Conservation (phyloP, 2,797 vertebrate genomes). For the Phoebastria nigripes region DNA sequence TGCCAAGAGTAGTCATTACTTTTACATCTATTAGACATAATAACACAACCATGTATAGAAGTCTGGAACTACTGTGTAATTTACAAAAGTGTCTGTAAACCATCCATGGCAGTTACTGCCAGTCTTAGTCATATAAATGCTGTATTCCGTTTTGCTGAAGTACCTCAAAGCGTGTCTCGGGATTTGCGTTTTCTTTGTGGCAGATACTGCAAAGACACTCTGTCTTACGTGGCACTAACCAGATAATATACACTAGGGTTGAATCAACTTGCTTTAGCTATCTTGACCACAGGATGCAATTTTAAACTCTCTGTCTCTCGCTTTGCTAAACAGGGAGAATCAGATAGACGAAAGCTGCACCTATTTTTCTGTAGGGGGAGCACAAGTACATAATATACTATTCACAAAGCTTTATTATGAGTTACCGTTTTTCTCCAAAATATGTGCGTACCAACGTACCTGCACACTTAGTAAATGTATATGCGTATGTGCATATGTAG, state of each 20-base stretch:
- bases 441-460: fast-evolving
- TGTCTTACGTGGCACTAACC: not conserved
- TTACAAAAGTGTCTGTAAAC: not conserved
- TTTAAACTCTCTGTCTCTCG: not conserved
- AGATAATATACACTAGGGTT: not conserved
- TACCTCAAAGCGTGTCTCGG: not conserved
- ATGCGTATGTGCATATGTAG: not conserved
- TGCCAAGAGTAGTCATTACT: not conserved
- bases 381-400: not conserved
- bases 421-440: not conserved
- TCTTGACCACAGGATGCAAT: not conserved
- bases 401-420: not conserved
- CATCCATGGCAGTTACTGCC: not conserved
- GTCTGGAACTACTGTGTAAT: not conserved
- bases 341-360: not conserved
- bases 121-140: not conserved
- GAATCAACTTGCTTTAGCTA: not conserved
- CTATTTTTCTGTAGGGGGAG: slow-evolving; percentile 26
- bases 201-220: not conserved
- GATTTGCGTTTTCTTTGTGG: not conserved
- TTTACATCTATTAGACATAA: not conserved
- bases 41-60: not conserved
- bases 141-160: not conserved
- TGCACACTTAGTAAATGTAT: not conserved
- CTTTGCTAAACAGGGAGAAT: not conserved